Conservation (phyloP, 2,888 invertebrate genomes). For the Drosophila atripex region DNA sequence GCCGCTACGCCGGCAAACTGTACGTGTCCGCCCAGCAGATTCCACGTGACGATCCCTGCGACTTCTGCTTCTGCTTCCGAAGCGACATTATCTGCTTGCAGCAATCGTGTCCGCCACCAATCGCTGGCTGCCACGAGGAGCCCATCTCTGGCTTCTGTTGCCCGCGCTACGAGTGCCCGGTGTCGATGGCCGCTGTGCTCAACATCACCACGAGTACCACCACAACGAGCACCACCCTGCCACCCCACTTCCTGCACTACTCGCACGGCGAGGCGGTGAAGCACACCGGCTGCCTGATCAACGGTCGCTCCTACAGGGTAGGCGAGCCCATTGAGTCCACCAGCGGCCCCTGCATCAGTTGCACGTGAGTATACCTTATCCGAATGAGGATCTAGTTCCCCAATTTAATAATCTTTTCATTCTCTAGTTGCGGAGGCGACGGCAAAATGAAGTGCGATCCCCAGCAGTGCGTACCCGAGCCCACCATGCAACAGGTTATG, state of each 20-base stretch:
- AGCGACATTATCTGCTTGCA: slow-evolving; percentile 97
- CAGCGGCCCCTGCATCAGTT: slow-evolving; percentile 96
- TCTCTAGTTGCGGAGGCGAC: slow-evolving; percentile 92
- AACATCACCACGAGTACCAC: slow-evolving; percentile 94
- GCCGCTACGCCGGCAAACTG: slow-evolving; percentile 95
- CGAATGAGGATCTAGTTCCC: neutral
- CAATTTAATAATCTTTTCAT: neutral
- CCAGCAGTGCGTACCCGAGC: slow-evolving; percentile 94
- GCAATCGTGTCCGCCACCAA: slow-evolving; percentile 97
- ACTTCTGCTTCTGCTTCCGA: slow-evolving; percentile 98
- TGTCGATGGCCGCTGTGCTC: slow-evolving; percentile 92
- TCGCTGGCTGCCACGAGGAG: slow-evolving; percentile 95
- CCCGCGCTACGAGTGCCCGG: slow-evolving; percentile 96
- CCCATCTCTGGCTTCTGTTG: slow-evolving; percentile 97
- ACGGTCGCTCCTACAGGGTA: slow-evolving; percentile 92
- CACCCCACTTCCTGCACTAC: slow-evolving; percentile 92
- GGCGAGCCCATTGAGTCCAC: slow-evolving; percentile 93
- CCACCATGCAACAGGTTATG: slow-evolving; percentile 95
- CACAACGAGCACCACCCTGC: slow-evolving; percentile 93
- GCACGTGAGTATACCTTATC: slow-evolving; percentile 90
- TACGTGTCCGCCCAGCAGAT: slow-evolving; percentile 98
- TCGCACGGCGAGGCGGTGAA: slow-evolving; percentile 89
- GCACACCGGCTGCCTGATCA: slow-evolving; percentile 92
- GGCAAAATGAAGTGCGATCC: slow-evolving; percentile 98
- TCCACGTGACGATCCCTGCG: slow-evolving; percentile 96